Percentiles rank a stretch among this genome's conserved stretches.
Conservation (phyloP, 2,888 invertebrate genomes). For the Drosophila kambysellisi region DNA sequence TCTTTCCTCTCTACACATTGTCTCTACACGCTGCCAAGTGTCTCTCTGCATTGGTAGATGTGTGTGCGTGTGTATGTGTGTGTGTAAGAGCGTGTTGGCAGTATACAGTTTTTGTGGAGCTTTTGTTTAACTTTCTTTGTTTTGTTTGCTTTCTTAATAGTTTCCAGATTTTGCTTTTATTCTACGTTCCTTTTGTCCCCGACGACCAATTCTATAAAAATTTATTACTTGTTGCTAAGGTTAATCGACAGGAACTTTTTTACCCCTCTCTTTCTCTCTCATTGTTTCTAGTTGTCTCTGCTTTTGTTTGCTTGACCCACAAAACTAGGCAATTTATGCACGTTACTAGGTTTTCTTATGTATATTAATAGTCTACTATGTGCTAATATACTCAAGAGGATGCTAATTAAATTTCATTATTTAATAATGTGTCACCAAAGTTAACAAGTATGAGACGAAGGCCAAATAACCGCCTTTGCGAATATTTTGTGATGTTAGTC, state of each 20-base stretch:
- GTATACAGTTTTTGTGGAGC: slow-evolving; percentile 43
- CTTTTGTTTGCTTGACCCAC: slow-evolving; percentile 16
- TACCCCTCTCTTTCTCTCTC: neutral
- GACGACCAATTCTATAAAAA: slow-evolving; percentile 61
- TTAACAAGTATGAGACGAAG: neutral
- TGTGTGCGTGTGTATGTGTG: neutral
- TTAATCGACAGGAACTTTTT: slow-evolving; percentile 51
- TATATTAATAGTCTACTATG: slow-evolving; percentile 19
- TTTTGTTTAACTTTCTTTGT: slow-evolving; percentile 43
- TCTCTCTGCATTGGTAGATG: neutral
- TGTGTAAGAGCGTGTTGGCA: slow-evolving; percentile 3
- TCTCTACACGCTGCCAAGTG: slow-evolving; percentile 13
- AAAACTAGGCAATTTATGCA: neutral
- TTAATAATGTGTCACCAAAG: neutral
- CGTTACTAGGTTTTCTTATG: slow-evolving; percentile 17
- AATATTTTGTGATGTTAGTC: neutral
- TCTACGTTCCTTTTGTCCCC: slow-evolving; percentile 17
- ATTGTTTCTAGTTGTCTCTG: neutral
- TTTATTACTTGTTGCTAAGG: slow-evolving; percentile 61
- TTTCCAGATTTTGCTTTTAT: slow-evolving; percentile 30
- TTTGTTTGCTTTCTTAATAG: slow-evolving; percentile 67
- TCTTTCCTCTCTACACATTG: slow-evolving; percentile 15
- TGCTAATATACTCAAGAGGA: slow-evolving; percentile 12
- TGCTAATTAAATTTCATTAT: slow-evolving; percentile 33
- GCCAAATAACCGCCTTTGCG: no score